Evolutionary conservation across 2,113 vertebrate genomes (phyloP).

Genomic region (Silurus asotus): DNA sequence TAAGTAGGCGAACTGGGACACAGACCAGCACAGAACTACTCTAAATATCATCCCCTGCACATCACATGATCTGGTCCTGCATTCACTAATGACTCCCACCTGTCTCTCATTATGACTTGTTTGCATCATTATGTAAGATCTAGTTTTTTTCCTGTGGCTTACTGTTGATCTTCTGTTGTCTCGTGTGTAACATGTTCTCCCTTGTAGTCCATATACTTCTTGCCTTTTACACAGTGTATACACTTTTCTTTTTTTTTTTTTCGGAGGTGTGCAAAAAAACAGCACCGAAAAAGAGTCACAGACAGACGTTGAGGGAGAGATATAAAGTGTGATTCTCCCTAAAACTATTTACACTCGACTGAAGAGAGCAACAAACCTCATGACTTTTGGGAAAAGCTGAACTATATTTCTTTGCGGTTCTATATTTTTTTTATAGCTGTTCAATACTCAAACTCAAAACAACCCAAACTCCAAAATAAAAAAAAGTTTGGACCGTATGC

Average conservation of each 20-base stretch:
- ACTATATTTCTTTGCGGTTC: neutral
- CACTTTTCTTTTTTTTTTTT: too few relatives aligned
- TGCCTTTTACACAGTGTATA: neutral
- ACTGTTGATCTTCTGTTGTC: neutral
- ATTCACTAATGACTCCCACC: neutral
- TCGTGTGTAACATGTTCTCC: neutral
- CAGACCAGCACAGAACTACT: neutral
- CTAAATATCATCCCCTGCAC: neutral
- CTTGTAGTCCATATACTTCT: neutral
- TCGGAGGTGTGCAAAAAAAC: neutral
- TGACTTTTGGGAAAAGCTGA: neutral
- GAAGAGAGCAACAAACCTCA: neutral
- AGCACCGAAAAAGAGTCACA: neutral
- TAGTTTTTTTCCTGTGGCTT: neutral
- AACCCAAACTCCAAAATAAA: too few relatives aligned
- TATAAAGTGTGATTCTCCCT: neutral
- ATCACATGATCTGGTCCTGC: neutral
- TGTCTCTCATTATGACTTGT: neutral
- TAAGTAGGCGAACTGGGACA: too few relatives aligned
- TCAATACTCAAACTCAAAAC: neutral
- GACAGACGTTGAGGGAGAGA: neutral
- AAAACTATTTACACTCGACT: neutral
- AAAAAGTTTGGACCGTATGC: too few relatives aligned
- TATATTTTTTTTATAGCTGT: neutral
- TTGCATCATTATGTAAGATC: neutral